A percentile compares a stretch with the other conserved stretches of the same genome.
These are phyloP conservation scores for Piaya cayana DNA, from an alignment of 2,113 vertebrate genomes.

Conservation along the genomic window DNA sequence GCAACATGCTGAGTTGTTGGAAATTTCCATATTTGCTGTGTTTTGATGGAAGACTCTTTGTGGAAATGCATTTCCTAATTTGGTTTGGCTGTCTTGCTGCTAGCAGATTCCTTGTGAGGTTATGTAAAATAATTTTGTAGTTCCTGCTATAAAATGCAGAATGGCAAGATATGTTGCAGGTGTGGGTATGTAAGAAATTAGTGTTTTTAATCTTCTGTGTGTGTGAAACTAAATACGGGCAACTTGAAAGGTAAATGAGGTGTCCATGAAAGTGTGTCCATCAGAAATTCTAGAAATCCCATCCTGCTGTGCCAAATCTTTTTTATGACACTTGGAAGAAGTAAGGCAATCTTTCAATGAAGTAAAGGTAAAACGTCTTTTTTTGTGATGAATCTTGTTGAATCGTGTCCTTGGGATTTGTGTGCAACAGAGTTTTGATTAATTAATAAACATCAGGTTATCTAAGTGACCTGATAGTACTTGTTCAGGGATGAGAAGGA, in stretches of 20 bases:
- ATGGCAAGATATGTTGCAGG: neutral
- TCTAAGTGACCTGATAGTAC: neutral
- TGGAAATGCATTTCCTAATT: constrained; percentile 22
- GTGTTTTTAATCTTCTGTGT: neutral
- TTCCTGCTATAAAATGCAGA: neutral
- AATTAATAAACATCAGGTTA: neutral
- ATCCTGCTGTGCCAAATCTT: neutral
- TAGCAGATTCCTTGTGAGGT: neutral
- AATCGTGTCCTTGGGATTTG: neutral
- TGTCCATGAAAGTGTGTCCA: neutral
- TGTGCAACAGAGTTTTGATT: neutral
- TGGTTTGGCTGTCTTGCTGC: neutral
- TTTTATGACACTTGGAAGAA: neutral
- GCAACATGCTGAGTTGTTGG: constrained; percentile 38
- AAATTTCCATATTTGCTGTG: constrained; percentile 37
- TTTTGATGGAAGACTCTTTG: constrained; percentile 25
- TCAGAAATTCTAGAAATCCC: neutral
- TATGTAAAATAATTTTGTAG: constrained; percentile 5
- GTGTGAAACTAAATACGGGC: neutral
- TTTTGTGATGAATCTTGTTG: neutral
- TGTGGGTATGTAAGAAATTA: neutral
- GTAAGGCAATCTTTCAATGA: neutral
- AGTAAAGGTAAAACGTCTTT: neutral
- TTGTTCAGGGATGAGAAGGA: neutral
- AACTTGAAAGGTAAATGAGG: neutral